Base-by-base conservation (phyloP, 2,888 invertebrate species). In the Lissonota sp. region DNA sequence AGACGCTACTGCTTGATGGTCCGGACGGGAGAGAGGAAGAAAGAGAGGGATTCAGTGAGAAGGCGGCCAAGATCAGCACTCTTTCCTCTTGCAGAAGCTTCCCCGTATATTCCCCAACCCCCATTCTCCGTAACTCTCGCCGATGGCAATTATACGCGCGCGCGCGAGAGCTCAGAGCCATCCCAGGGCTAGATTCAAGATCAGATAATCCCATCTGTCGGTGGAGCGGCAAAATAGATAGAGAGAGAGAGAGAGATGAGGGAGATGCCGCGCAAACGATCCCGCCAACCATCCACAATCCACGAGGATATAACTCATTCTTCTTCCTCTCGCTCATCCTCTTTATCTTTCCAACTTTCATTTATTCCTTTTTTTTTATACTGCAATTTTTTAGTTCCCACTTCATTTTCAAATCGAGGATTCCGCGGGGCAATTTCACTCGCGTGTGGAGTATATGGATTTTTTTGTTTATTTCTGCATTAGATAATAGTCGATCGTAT, bases 201-300 rank as follows among this genome's bases (percentile, higher is more conserved):
- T 89, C 90, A 88, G 91, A 91, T 91, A 91, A 89, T 90, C 88
- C 90, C 90, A 89, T 89, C 90, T 90, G 90, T 90, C 91, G 81
- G 81, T 88, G 88, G 81, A 88, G 89, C 88, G 89, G 51, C 14
- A 26, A 40, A 67, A 67, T 55, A 57, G 44, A 40, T 8, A 44
- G 53, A 55, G 53, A 51, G 73, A 73, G 46, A 62, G 37, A 55
- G 64, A 60, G 51, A 74, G 40, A 26, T 16, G 63, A 55, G 39
- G 49, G 71, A 60, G 64, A 64, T 51, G 64, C 74, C 82, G 87
- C 87, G 88, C 88, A 87, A 89, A 87, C 89, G 90, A 89, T 89
- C 89, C 88, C 89, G 89, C 89, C 85, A 89, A 87, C 89, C 87
- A 88, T 90, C 86, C 88, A 87, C 82, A 79, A 84, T 81, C 81